phyloP scores from a whole-genome alignment of 2,113 vertebrate species.

The Sinosuthora webbiana region DNA sequence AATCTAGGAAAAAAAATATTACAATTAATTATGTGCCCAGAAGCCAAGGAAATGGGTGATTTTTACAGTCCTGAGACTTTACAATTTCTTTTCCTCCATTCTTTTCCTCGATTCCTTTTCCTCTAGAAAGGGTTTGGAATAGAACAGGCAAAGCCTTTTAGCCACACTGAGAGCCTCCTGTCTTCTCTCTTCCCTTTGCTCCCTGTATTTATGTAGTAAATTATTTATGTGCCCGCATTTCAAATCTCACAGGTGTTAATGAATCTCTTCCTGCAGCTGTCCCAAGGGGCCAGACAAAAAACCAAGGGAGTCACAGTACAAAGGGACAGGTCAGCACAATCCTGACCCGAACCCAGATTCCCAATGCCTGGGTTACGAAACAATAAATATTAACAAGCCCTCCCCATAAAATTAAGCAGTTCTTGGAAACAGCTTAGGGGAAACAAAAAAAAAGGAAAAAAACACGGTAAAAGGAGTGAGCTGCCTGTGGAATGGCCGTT shows the following conservation, averaged over 20 bases:
- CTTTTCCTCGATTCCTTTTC: background rate
- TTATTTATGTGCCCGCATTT: background rate
- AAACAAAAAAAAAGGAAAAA: background rate
- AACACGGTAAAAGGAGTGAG: background rate
- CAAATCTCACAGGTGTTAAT: background rate
- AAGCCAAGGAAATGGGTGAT: background rate
- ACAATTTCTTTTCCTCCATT: background rate
- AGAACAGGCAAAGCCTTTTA: background rate
- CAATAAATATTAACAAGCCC: slow-evolving; percentile 3
- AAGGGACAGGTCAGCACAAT: background rate
- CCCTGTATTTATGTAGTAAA: background rate
- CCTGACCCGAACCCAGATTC: background rate
- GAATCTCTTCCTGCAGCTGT: background rate
- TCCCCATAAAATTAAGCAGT: background rate
- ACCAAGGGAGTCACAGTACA: background rate
- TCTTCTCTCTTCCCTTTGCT: background rate
- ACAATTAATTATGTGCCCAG: background rate
- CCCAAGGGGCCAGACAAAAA: background rate
- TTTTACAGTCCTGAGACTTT: background rate
- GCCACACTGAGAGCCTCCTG: background rate
- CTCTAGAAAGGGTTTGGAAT: background rate
- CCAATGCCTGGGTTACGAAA: background rate
- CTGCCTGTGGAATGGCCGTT: background rate
- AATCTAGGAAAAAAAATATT: background rate
- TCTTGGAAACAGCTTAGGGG: background rate